Evolutionary conservation across 2,797 vertebrate genomes (phyloP).

Genomic region (Octomys mimax): DNA sequence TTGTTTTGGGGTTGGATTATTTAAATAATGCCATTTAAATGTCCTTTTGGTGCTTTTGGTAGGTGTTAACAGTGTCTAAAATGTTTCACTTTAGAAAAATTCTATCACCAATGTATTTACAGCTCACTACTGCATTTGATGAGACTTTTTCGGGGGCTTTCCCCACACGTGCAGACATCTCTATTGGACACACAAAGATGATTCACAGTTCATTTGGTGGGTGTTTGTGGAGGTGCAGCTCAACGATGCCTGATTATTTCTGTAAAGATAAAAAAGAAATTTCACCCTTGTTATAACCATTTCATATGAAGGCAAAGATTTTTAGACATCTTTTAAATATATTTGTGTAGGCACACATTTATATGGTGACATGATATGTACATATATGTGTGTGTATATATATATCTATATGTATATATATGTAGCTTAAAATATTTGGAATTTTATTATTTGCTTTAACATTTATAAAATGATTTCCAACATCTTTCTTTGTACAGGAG

Average conservation of each 20-base stretch:
- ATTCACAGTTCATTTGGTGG: too few species aligned
- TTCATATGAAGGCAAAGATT: background rate
- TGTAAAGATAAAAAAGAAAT: background rate
- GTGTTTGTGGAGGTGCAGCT: background rate
- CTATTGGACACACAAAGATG: background rate
- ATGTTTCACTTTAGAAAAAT: conserved; percentile 20
- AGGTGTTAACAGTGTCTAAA: background rate
- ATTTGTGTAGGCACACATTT: background rate
- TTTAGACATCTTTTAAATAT: background rate
- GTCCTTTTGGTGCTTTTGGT: background rate
- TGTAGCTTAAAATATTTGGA: conserved; percentile 33
- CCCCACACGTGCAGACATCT: background rate
- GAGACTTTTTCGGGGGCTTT: background rate
- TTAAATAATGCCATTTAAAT: background rate
- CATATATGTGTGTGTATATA: background rate
- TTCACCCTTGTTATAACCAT: background rate
- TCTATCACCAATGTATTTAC: background rate
- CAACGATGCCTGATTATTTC: background rate
- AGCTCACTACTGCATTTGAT: background rate
- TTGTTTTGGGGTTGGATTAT: background rate
- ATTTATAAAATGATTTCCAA: background rate
- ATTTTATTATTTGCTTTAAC: conserved; percentile 42
- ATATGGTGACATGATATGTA: background rate
- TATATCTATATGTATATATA: background rate
- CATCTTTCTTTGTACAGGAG: conserved; percentile 17